Evolutionary conservation across 2,113 vertebrate genomes (phyloP).

Genomic region (Mesitornis unicolor): DNA sequence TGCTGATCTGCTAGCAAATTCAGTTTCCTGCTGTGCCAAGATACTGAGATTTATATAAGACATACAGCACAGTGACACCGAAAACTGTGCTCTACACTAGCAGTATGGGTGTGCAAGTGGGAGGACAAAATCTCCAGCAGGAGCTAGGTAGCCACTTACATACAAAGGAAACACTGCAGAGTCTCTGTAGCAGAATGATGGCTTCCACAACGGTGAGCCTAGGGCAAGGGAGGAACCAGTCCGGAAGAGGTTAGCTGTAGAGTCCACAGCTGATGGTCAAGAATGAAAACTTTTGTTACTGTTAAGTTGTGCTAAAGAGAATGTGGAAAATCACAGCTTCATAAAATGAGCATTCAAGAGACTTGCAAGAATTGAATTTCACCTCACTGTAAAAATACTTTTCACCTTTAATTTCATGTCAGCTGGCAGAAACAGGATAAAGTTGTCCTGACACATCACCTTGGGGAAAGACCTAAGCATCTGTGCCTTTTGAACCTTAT

Average conservation of each 20-base stretch:
- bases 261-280: neutral
- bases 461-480: neutral
- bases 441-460: neutral
- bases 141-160: neutral
- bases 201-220: neutral
- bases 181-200: neutral
- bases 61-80: neutral
- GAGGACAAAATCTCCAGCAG: neutral
- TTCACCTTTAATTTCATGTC: neutral
- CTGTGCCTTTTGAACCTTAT: neutral
- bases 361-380: neutral
- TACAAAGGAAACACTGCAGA: neutral
- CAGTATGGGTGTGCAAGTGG: neutral
- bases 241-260: neutral
- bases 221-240: neutral
- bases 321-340: neutral
- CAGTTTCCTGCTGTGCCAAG: neutral
- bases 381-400: neutral
- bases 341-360: neutral
- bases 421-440: neutral
- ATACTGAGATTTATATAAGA: neutral
- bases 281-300: neutral
- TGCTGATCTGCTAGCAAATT: neutral
- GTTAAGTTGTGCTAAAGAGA: neutral
- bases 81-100: neutral